These are phyloP conservation scores for Argynnis bischoffii DNA, from an alignment of 2,888 invertebrate genomes.

Conservation along the genomic window DNA sequence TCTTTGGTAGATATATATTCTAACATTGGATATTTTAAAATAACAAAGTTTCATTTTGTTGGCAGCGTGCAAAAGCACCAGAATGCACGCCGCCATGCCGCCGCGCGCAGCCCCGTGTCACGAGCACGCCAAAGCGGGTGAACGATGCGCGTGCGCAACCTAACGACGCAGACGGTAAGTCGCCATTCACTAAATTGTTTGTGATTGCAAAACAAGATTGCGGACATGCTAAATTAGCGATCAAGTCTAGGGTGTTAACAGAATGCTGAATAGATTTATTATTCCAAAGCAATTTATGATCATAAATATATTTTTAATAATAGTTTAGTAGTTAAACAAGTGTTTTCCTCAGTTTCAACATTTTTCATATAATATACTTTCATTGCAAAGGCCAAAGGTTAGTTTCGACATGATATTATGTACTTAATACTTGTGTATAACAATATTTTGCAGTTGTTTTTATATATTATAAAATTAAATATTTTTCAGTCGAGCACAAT, in stretches of 20 bases:
- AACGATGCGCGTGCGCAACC: conserved; percentile 46
- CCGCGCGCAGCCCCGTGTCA: conserved; percentile 62
- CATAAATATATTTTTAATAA: background rate
- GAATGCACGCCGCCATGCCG: conserved; percentile 74
- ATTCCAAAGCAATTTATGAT: too few species aligned
- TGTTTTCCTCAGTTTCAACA: too few species aligned
- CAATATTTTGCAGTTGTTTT: too few species aligned
- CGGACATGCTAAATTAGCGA: background rate
- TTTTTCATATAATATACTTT: too few species aligned
- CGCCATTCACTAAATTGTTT: conserved; percentile 12
- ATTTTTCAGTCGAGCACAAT: too few species aligned
- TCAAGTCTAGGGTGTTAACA: background rate
- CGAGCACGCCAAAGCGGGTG: conserved; percentile 59
- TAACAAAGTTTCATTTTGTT: conserved; percentile 35
- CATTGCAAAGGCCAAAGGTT: too few species aligned
- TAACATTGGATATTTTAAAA: background rate
- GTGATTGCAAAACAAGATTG: conserved; percentile 2
- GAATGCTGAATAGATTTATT: background rate
- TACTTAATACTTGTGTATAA: too few species aligned
- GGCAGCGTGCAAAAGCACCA: conserved; percentile 64
- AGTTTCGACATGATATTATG: too few species aligned
- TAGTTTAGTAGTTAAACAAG: too few species aligned
- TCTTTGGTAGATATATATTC: too few species aligned
- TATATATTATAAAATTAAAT: too few species aligned
- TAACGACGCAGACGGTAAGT: conserved; percentile 64